Base-by-base conservation (phyloP, 2,797 vertebrate genomes). In the Furcifer pardalis region DNA sequence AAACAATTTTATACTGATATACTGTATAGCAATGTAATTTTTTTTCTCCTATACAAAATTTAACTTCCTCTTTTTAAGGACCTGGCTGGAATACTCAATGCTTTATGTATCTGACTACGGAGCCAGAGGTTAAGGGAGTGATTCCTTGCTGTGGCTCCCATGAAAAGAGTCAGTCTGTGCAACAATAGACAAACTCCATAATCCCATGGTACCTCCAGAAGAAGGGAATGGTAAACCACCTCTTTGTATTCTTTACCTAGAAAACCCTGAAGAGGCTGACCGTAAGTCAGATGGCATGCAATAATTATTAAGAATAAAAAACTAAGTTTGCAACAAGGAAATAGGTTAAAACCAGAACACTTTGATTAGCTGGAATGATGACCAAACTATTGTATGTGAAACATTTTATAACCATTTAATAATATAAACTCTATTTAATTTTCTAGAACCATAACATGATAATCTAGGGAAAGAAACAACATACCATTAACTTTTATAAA, bases 1-100 rank as follows among this genome's bases (percentile, higher is more conserved):
- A 17, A 49, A 27, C 37, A 69, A 69, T 69, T 15, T 52, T 15
- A 52, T 52, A 52, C 17, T 10, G 15, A 77, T 85, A 65, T 0
- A n/a, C n/a, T n/a, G n/a, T n/a, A 63, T 25, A 46, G 10, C 32
- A 77, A 23, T n/a, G 32, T 44, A 69, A 65, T 63, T 19, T 66
- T 32, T 87, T 63, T 88, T n/a, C n/a, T 82, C 71, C 1, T 32
- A 85, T 35, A 44, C 84, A 35, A 82, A 89, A 83, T 68, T 37
- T 17, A 59, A 25, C 59, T 81, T 0, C 25, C 84, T 5, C 25
- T 49, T n/a, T n/a, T n/a, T n/a, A n/a, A n/a, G n/a, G n/a, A n/a
- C n/a, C n/a, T n/a, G n/a, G n/a, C n/a, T n/a, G n/a, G n/a, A n/a
- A n/a, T n/a, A n/a, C n/a, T n/a, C n/a, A n/a, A n/a, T n/a, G n/a